phyloP scores from a whole-genome alignment of 2,888 invertebrate genomes.

The Andrena bucephala region DNA sequence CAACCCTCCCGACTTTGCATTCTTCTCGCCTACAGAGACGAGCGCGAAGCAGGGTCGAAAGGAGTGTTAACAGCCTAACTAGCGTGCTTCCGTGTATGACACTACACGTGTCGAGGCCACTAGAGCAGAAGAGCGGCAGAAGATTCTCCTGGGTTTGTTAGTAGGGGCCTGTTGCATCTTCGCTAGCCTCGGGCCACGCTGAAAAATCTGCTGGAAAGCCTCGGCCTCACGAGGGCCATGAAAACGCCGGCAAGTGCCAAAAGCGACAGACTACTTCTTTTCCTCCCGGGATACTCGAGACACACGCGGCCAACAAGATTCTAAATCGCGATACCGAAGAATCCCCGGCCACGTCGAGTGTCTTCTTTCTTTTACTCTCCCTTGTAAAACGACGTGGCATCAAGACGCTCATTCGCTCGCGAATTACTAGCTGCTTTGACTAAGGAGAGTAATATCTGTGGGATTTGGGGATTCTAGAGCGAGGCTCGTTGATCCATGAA shows the following conservation, averaged over 20 bases:
- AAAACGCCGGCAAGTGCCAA: constrained; percentile 67
- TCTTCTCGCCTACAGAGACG: constrained; percentile 43
- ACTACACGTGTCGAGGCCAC: constrained; percentile 84
- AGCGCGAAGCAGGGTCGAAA: constrained; percentile 49
- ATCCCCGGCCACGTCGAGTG: background rate
- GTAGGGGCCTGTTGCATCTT: constrained; percentile 83
- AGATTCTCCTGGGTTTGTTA: constrained; percentile 81
- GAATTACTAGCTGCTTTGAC: no score
- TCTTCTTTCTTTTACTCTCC: background rate
- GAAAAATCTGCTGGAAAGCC: constrained; percentile 71
- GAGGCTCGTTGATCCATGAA: no score
- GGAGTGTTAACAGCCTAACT: constrained; percentile 76
- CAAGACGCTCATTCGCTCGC: background rate
- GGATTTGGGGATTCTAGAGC: no score
- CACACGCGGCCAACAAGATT: constrained; percentile 53
- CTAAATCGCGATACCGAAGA: constrained; percentile 47
- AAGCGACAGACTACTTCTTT: constrained; percentile 63
- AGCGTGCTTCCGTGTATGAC: constrained; percentile 83
- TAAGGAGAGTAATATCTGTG: no score
- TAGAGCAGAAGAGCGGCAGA: constrained; percentile 81
- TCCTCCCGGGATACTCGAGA: constrained; percentile 56
- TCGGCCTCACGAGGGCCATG: constrained; percentile 41
- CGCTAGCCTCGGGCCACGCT: constrained; percentile 79
- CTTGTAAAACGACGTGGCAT: background rate
- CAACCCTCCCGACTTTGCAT: constrained; percentile 45